phyloP scores from a whole-genome alignment of 2,797 vertebrate genomes.

The Leuciscus waleckii region DNA sequence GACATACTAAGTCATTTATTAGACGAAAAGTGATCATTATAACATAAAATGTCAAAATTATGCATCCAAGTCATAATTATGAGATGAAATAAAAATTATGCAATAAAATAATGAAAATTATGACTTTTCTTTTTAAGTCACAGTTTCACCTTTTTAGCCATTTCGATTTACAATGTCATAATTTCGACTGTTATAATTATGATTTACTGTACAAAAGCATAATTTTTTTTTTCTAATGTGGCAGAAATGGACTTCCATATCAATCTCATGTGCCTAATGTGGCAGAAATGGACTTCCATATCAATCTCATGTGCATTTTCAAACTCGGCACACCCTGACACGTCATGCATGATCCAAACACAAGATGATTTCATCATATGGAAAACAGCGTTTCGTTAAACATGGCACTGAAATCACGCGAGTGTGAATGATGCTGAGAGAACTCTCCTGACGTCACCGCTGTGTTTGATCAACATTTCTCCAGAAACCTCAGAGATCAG shows the following conservation, averaged over 20 bases:
- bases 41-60: too few relatives aligned
- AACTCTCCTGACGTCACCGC: constrained; percentile 70
- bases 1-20: too few relatives aligned
- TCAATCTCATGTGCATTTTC: not conserved
- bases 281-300: not conserved
- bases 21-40: too few relatives aligned
- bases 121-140: too few relatives aligned
- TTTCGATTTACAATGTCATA: not conserved
- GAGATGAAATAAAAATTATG: not conserved
- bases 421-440: not conserved
- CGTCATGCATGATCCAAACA: not conserved
- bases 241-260: not conserved
- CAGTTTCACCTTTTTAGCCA: not conserved
- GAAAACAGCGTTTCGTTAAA: not conserved
- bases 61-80: not conserved
- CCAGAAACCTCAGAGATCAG: constrained; percentile 75
- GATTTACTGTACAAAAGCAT: not conserved
- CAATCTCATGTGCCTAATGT: not conserved
- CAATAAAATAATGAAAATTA: too few relatives aligned
- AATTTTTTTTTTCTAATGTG: not conserved
- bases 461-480: constrained; percentile 79
- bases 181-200: not conserved
- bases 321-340: not conserved
- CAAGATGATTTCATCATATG: not conserved
- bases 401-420: not conserved